Base-by-base conservation (phyloP, 2,888 invertebrate genomes). In the Isotomurus palustris region DNA sequence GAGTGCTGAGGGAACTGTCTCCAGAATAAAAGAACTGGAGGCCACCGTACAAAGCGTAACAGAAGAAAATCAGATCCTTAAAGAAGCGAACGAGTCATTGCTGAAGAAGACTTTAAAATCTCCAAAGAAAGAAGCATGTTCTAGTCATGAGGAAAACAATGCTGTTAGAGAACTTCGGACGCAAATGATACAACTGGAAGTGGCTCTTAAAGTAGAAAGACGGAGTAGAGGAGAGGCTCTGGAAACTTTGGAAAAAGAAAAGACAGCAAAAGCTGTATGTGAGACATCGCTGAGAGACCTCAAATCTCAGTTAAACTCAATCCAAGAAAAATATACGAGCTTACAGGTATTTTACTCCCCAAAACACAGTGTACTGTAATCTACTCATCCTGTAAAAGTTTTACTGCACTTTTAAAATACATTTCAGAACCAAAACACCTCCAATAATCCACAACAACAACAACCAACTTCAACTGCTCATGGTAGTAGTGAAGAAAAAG, bases 11-110 rank as follows among this genome's bases (percentile, higher is more conserved):
- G 57, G 60, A 5, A 38, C 43, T 5, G 21, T 62, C 6, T 61
- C 45, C 44, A 43, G 56, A 19, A 19, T 65, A 12, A 68, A 62
- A 40, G 66, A 66, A 53, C 41, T 65, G 28, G 64, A 68, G 29
- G 60, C 65, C 3, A 60, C 61, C 35, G 38, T 62, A 4, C 25
- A 3, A 2, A 29, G 60, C 10, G 36, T 59, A 2, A 40, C 60
- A 56, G 62, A 64, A 28, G 69, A 69, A 60, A 64, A 67, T 22
- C 52, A 40, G 29, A 69, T 69, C n/a, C 22, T 69, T 47, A 59
- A 65, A 49, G 64, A 64, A 35, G 55, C 57, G 3, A 66, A 69
- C 32, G 63, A 59, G 12, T 61, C 64, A 17, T 60, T 69, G 12
- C 38, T 66, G 24, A 54, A 50, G 5, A 69, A 64, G 35, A 60